Evolutionary conservation across 2,888 invertebrate genomes (phyloP).

Genomic region (Eilema sororculum): DNA sequence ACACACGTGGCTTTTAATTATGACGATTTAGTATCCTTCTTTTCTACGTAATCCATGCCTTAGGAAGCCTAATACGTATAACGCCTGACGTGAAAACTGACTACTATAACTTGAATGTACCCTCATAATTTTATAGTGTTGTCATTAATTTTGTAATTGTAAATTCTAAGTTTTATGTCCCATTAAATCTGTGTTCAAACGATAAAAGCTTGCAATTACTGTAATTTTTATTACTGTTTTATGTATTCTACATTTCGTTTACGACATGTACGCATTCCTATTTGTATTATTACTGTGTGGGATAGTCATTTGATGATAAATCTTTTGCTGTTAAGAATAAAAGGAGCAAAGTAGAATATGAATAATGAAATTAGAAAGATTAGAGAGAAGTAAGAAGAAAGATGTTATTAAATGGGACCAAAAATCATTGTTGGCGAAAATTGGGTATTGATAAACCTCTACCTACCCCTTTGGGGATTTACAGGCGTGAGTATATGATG

Average conservation of each 20-base stretch:
- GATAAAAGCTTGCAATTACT: constrained; percentile 29
- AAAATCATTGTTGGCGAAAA: too few relatives aligned
- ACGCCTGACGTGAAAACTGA: constrained; percentile 7
- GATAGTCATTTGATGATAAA: constrained; percentile 10
- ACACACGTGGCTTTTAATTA: too few relatives aligned
- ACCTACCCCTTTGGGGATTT: too few relatives aligned
- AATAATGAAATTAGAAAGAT: too few relatives aligned
- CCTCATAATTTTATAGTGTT: constrained; percentile 5
- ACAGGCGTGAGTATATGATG: too few relatives aligned
- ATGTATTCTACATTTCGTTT: constrained; percentile 21
- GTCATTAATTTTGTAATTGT: constrained; percentile 19
- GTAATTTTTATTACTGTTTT: constrained; percentile 31
- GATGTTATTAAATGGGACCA: too few relatives aligned
- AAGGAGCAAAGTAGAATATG: constrained; percentile 3
- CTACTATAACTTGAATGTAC: not conserved
- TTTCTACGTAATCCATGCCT: too few relatives aligned
- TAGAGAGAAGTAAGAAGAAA: too few relatives aligned
- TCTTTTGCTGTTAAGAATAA: constrained; percentile 7
- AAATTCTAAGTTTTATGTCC: constrained; percentile 24
- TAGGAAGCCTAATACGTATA: not conserved
- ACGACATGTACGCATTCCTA: constrained; percentile 17
- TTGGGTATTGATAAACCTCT: too few relatives aligned
- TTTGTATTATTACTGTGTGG: constrained; percentile 13
- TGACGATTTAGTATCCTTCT: too few relatives aligned
- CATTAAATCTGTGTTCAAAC: constrained; percentile 29